Evolutionary conservation across 2,113 vertebrate species (phyloP).

Genomic region (Pogona vitticeps): DNA sequence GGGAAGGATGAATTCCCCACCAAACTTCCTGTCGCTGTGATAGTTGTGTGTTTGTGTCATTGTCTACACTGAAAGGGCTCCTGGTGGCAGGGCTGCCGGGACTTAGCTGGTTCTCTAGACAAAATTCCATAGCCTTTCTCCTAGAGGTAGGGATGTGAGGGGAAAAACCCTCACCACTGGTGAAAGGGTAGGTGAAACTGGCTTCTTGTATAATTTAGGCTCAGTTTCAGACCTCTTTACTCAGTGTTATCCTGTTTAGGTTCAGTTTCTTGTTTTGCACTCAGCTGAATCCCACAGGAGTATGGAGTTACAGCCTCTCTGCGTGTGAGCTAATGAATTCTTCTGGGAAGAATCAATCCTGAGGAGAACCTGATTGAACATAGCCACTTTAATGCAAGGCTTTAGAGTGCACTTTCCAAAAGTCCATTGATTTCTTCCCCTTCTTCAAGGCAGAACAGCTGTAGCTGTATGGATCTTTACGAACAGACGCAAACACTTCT

Average conservation of each 20-base stretch:
- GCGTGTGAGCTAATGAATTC: conserved; percentile 54
- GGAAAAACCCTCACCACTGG: no score
- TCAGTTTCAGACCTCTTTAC: background rate
- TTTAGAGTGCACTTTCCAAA: conserved; percentile 20
- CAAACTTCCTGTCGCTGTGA: background rate
- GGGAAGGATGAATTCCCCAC: background rate
- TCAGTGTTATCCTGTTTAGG: conserved; percentile 54
- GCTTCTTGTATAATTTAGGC: no score
- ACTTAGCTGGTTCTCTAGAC: background rate
- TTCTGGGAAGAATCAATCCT: conserved; percentile 58
- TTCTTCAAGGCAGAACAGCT: background rate
- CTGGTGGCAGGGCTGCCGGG: no score
- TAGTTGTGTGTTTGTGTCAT: no score
- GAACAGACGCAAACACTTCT: conserved; percentile 8
- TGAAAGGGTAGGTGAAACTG: no score
- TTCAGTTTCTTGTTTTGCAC: conserved; percentile 58
- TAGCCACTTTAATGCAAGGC: conserved; percentile 34
- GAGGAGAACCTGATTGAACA: conserved; percentile 34
- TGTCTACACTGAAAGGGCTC: background rate
- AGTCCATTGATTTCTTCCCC: background rate
- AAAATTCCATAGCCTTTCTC: background rate
- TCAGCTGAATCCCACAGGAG: conserved; percentile 49
- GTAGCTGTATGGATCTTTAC: background rate
- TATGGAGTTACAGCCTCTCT: conserved; percentile 44
- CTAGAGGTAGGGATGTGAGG: no score